phyloP scores from a whole-genome alignment of 2,888 invertebrate genomes.

The Drosophila mimica region DNA sequence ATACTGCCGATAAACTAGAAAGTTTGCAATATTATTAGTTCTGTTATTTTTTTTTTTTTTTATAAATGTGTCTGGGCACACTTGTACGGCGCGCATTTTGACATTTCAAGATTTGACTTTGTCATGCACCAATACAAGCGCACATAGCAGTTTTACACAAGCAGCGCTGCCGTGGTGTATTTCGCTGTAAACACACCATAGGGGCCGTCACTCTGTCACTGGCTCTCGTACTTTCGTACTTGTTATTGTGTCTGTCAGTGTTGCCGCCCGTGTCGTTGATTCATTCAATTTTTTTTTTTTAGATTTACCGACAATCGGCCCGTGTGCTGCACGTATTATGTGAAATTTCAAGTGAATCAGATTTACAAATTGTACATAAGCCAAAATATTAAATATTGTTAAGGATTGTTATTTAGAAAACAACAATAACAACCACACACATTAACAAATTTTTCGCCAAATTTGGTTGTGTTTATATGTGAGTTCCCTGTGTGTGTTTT shows the following conservation, averaged over 20 bases:
- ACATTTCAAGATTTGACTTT: conserved; percentile 59
- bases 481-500: conserved; percentile 9
- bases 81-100: conserved; percentile 57
- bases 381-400: conserved; percentile 2
- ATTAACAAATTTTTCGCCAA: conserved; percentile 2
- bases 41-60: neutral
- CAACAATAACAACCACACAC: neutral
- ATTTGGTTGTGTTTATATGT: conserved; percentile 5
- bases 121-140: conserved; percentile 58
- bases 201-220: conserved; percentile 49
- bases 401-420: conserved; percentile 7
- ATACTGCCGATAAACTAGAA: neutral
- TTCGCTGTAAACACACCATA: conserved; percentile 54
- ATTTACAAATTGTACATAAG: conserved; percentile 17
- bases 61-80: conserved; percentile 34
- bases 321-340: conserved; percentile 28
- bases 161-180: conserved; percentile 48
- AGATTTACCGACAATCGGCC: conserved; percentile 44
- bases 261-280: conserved; percentile 54
- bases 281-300: conserved; percentile 40
- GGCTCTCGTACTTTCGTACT: conserved; percentile 49
- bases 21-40: neutral
- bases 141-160: conserved; percentile 25
- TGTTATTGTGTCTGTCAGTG: conserved; percentile 54
- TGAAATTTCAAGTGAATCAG: conserved; percentile 45